Evolutionary conservation across 2,113 vertebrate species (phyloP), one percentile per base, ranked within the genome.

Genomic region (Rhagologus leucostigma): DNA sequence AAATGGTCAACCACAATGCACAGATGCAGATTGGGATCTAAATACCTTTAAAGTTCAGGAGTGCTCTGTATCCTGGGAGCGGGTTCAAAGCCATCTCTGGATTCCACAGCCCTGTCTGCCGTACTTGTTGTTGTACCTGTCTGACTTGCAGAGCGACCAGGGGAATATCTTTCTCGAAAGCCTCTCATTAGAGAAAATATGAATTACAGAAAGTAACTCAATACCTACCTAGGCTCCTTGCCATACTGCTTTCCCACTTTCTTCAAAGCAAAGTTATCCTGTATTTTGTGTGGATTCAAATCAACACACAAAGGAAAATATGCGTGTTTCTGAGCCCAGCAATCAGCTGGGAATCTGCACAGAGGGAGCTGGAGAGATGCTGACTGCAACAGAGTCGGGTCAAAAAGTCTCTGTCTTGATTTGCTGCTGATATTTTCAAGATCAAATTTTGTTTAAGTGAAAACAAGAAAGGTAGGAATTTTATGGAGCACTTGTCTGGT

Each of bases 181-280:
- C 52, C 65, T 92, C 94, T 93, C 94, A 84, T 95, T 96, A 94
- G 81, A 64, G 84, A 81, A 87, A 95, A 93, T 37, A 53, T 4
- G 93, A 95, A 91, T 91, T 93, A 89, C 87, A 93, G 87, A 79
- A 89, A 87, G 93, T 82, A 93, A 94, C 91, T 56, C 89, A 32
- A 84, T 87, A 23, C 89, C 76, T 41, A 23, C 42, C 62, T 9
- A 50, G 93, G 87, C 87, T 94, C 29, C 49, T 56, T 91, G 89
- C 93, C 89, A 73, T 79, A 3, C 89, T 85, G 80, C 93, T 93
- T 94, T 87, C 94, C 91, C 94, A 82, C 87, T 93, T 97, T 91
- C 94, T 96, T 96, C 95, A 96, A 95, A 95, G 89, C 84, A n/a
- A 53, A 76, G 52, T 79, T 76, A 30, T 87, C 94, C 78, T 42